These are phyloP conservation scores for Papilio xuthus DNA, from an alignment of 1,140 invertebrate genomes.

Conservation along the genomic window DNA sequence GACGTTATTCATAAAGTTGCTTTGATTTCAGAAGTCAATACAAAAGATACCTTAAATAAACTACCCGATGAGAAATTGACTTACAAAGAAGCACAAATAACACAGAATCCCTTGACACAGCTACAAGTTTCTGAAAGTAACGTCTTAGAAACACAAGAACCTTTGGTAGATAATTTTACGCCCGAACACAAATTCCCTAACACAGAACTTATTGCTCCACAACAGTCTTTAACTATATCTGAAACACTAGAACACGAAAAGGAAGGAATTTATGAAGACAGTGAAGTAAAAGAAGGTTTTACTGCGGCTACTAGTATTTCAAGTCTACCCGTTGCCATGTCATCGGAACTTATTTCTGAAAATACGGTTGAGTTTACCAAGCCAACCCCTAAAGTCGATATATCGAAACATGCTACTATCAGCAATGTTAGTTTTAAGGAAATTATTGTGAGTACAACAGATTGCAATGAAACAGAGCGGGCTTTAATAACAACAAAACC, in stretches of 20 bases:
- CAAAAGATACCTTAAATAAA: slow-evolving; percentile 53
- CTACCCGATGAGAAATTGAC: slow-evolving; percentile 45
- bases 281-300: slow-evolving; percentile 42
- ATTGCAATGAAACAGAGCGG: slow-evolving; percentile 68
- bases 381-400: slow-evolving; percentile 36
- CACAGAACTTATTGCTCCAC: slow-evolving; percentile 52
- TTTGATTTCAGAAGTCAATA: slow-evolving; percentile 57
- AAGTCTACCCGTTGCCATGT: slow-evolving; percentile 60
- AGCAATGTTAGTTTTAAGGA: slow-evolving; percentile 62
- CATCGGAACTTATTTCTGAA: slow-evolving; percentile 58
- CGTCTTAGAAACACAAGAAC: slow-evolving; percentile 61
- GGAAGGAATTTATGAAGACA: slow-evolving; percentile 57
- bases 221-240: slow-evolving; percentile 56
- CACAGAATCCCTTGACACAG: slow-evolving; percentile 51
- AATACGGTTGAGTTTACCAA: slow-evolving; percentile 51
- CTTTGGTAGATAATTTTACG: slow-evolving; percentile 45
- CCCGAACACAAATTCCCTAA: slow-evolving; percentile 55
- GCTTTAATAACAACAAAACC: slow-evolving; percentile 46
- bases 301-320: slow-evolving; percentile 52
- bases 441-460: slow-evolving; percentile 58
- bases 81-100: slow-evolving; percentile 57
- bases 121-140: slow-evolving; percentile 63
- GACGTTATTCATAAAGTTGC: slow-evolving; percentile 65
- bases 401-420: slow-evolving; percentile 53
- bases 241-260: slow-evolving; percentile 67